Evolutionary conservation across 2,888 invertebrate genomes (phyloP), one percentile per base, ranked within the genome.

Genomic region (Ryuthela nishihirai): DNA sequence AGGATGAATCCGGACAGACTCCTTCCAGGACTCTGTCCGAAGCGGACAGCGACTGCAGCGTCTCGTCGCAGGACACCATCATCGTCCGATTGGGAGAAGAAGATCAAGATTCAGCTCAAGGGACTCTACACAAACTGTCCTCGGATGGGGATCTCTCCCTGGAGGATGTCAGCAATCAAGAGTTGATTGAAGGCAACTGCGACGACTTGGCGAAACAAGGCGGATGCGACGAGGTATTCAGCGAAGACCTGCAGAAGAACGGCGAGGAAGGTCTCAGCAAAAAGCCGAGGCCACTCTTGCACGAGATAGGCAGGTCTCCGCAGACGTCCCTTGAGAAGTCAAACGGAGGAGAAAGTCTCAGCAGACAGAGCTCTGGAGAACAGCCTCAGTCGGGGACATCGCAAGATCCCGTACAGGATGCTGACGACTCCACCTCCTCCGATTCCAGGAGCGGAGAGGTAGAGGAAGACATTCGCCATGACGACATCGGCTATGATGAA

Each of bases 61-160:
- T 66, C 21, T 65, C 66, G 6, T 65, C 65, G 12, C 66, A 66
- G 45, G 66, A 66, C 40, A 66, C 66, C n/a, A 65, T 65, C n/a
- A 66, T 66, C 12, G 60, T 60, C 0, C 24, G 54, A 9, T 32
- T 49, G 2, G 60, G 60, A 5, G 59, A 59, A 20, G 59, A 59
- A 5, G 53, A 53, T 2, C 41, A 7, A 12, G 50, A 50, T 10
- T 42, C 26, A 9, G 29, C 18, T n/a, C 17, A 24, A 10, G 24
- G 26, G 10, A 20, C 32, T 34, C 4, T 10, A 18, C 24, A 26
- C 9, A 34, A 4, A n/a, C n/a, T n/a, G n/a, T n/a, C n/a, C n/a
- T n/a, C n/a, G n/a, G n/a, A n/a, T n/a, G n/a, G n/a, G n/a, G n/a
- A n/a, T n/a, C n/a, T n/a, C n/a, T n/a, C n/a, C n/a, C 12, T 10